phyloP scores from a whole-genome alignment of 2,888 invertebrate genomes.

The Hydroisotoma schaefferi region DNA sequence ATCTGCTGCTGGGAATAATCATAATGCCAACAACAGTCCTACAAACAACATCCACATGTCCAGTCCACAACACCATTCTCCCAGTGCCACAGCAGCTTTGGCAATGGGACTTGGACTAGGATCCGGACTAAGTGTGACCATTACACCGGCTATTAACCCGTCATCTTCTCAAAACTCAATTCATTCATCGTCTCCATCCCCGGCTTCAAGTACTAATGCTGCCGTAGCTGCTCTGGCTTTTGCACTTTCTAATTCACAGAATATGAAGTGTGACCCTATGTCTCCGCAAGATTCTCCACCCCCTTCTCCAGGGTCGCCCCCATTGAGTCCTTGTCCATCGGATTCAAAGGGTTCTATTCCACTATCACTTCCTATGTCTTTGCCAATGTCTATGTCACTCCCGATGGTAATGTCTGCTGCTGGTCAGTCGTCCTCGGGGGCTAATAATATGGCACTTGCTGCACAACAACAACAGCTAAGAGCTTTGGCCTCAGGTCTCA shows the following conservation, averaged over 20 bases:
- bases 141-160: constrained; percentile 28
- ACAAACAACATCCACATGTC: neutral
- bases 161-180: constrained; percentile 19
- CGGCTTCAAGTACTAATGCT: constrained; percentile 21
- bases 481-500: constrained; percentile 44
- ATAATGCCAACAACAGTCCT: neutral
- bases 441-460: constrained; percentile 21
- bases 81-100: too few species aligned
- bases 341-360: constrained; percentile 14
- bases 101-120: constrained; percentile 2
- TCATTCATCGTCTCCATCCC: constrained; percentile 24
- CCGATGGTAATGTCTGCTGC: constrained; percentile 31
- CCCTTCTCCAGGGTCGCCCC: constrained; percentile 37
- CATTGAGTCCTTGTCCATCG: constrained; percentile 28
- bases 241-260: constrained; percentile 21
- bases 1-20: constrained; percentile 7
- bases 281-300: constrained; percentile 15
- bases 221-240: constrained; percentile 38
- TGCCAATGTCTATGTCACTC: constrained; percentile 14
- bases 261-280: constrained; percentile 17
- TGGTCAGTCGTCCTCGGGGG: neutral
- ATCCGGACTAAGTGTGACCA: constrained; percentile 37
- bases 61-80: constrained; percentile 7
- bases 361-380: constrained; percentile 21
- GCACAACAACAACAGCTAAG: constrained; percentile 45